These are phyloP conservation scores for Halictus rubicundus DNA, from an alignment of 1,140 invertebrate species.

Conservation along the genomic window DNA sequence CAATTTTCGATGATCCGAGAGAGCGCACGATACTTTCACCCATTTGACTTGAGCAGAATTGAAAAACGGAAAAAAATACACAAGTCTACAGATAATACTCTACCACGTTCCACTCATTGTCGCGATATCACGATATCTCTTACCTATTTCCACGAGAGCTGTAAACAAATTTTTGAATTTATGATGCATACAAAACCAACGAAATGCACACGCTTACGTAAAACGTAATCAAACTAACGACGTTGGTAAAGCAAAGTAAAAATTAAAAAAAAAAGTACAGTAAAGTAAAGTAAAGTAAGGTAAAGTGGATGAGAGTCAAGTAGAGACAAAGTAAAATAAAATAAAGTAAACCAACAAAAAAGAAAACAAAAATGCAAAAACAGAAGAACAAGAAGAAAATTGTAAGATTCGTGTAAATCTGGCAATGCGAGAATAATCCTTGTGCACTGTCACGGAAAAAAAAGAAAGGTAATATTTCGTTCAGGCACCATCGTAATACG, in stretches of 20 bases:
- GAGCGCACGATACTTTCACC: conserved; percentile 28
- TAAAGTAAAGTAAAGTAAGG: no score
- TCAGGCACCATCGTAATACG: conserved; percentile 60
- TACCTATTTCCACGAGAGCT: conserved; percentile 81
- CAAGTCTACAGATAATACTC: conserved; percentile 67
- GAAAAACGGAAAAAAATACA: conserved; percentile 63
- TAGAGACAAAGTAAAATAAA: conserved; percentile 24
- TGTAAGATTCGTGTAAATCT: conserved; percentile 8
- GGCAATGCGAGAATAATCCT: conserved; percentile 44
- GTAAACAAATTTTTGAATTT: conserved; percentile 76
- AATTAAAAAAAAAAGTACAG: no score
- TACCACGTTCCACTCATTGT: conserved; percentile 74
- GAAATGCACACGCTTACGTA: conserved; percentile 63
- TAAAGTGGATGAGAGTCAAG: no score
- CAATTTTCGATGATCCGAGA: conserved; percentile 53
- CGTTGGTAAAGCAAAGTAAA: conserved; percentile 1
- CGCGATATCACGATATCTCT: conserved; percentile 72
- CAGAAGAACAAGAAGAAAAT: neutral
- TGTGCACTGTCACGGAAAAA: conserved; percentile 58
- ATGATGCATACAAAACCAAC: conserved; percentile 66
- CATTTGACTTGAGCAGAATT: conserved; percentile 21
- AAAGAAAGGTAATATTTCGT: conserved; percentile 48
- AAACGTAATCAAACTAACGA: conserved; percentile 59
- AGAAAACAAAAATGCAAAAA: neutral
- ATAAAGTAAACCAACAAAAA: conserved; percentile 9